Percentiles rank a stretch among this genome's conserved stretches.
Conservation (phyloP, 2,888 invertebrate species). For the Lordiphosa fenestrarum region DNA sequence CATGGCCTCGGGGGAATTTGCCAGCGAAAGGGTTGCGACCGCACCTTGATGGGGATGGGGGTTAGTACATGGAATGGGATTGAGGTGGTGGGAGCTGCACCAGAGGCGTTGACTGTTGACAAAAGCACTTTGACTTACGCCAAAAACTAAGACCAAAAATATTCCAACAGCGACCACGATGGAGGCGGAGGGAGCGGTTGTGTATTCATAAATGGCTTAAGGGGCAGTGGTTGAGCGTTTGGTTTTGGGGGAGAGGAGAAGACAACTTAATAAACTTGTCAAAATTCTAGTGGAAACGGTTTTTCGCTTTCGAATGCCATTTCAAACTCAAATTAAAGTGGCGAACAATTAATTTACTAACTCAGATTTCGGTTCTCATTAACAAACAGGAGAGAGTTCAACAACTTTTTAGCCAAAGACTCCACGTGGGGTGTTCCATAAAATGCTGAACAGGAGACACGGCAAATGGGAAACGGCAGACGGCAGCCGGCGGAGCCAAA, state of each 20-base stretch:
- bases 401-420: conserved; percentile 43
- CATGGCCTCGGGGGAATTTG: conserved; percentile 49
- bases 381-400: conserved; percentile 40
- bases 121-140: conserved; percentile 70
- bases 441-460: conserved; percentile 16
- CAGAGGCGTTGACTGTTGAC: conserved; percentile 54
- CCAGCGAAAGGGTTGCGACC: conserved; percentile 64
- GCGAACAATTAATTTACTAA: conserved; percentile 49
- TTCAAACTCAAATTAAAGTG: conserved; percentile 49
- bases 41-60: conserved; percentile 36
- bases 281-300: conserved; percentile 15
- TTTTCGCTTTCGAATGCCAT: conserved; percentile 2
- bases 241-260: conserved; percentile 19
- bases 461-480: not conserved
- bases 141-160: conserved; percentile 76
- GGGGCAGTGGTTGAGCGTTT: conserved; percentile 20
- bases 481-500: conserved; percentile 26
- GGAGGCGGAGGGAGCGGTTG: conserved; percentile 17
- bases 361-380: conserved; percentile 30
- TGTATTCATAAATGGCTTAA: conserved; percentile 35
- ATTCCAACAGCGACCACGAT: conserved; percentile 54
- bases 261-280: conserved; percentile 41
- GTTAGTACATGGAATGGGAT: not conserved
- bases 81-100: too few relatives aligned
- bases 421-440: conserved; percentile 23